Evolutionary conservation across 2,797 vertebrate genomes (phyloP), one percentile per base, ranked within the genome.

Genomic region (Gorsachius magnificus): DNA sequence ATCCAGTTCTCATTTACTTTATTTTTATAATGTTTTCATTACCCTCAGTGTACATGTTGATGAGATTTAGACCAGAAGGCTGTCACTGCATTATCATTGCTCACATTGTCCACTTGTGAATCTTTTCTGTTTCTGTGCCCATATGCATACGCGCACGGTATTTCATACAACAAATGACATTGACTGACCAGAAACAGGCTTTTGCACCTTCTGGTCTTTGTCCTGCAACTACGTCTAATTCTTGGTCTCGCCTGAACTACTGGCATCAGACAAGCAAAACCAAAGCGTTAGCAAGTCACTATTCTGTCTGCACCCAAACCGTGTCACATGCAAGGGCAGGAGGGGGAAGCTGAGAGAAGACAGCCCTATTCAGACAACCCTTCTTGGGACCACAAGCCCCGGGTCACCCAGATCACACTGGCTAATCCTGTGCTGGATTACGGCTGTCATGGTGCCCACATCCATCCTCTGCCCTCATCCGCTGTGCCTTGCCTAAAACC

Each of bases 121-220:
- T 63, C 19, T 80, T 84, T 68, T 61, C 38, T 74, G 45, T 38
- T 89, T 66, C 45, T 10, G 11, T 56, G 36, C 8, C 16, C 21
- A 7, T 36, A 24, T 1, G 1, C 0, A 0, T 16, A 68, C 7
- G 43, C 1, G 0, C 16, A 41, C 1, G 2, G 17, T 25, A 64
- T 64, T 80, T 83, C 69, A 25, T 25, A 35, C 4, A 50, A 56
- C 9, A 78, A 68, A 77, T 41, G 9, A 33, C 25, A 22, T 29
- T 46, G 11, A 54, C 4, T 29, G 22, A 63, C 18, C 45, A 93
- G 46, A 81, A 78, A 33, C 1, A 56, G 16, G 35, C n/a, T 77
- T 92, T 80, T 61, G n/a, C 61, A 33, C 19, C 80, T 91, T 53
- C 56, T 61, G 18, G 4, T 45, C 31, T 65, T 76, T 4, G 8